phyloP scores from a whole-genome alignment of 2,888 invertebrate genomes.

The Teleiodes luculella region DNA sequence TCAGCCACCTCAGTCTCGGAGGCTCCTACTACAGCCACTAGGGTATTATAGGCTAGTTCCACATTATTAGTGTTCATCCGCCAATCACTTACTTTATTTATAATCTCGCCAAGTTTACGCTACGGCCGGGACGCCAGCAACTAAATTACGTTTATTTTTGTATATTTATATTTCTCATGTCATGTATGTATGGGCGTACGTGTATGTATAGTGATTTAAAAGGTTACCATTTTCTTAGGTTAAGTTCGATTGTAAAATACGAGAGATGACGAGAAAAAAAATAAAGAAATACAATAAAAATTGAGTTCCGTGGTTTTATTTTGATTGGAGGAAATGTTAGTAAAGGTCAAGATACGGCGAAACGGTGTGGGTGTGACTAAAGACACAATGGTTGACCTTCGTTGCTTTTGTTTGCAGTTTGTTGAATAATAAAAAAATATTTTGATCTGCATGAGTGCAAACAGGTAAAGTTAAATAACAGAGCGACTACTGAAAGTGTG shows the following conservation, averaged over 20 bases:
- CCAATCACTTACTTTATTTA: constrained; percentile 53
- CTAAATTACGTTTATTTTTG: constrained; percentile 61
- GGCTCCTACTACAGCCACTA: constrained; percentile 64
- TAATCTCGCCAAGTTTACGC: constrained; percentile 49
- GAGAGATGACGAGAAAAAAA: constrained; percentile 58
- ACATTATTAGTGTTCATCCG: constrained; percentile 41
- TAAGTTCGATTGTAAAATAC: constrained; percentile 67
- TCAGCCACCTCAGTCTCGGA: constrained; percentile 36
- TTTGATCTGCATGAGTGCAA: constrained; percentile 25
- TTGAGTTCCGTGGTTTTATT: constrained; percentile 39
- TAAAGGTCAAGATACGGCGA: constrained; percentile 37
- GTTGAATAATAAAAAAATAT: constrained; percentile 37
- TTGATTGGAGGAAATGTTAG: constrained; percentile 30
- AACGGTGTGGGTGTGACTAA: constrained; percentile 34
- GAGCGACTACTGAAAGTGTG: constrained; percentile 18
- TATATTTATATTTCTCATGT: constrained; percentile 63
- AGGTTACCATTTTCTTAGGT: constrained; percentile 70
- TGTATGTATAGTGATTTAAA: constrained; percentile 73
- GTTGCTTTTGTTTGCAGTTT: constrained; percentile 27
- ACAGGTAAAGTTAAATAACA: constrained; percentile 18
- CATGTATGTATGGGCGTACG: constrained; percentile 64
- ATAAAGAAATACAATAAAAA: constrained; percentile 42
- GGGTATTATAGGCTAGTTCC: constrained; percentile 48
- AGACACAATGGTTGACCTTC: constrained; percentile 57
- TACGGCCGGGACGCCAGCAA: constrained; percentile 71